Evolutionary conservation across 2,113 vertebrate genomes (phyloP), one percentile per base, ranked within the genome.

Genomic region (Butastur rufipennis): DNA sequence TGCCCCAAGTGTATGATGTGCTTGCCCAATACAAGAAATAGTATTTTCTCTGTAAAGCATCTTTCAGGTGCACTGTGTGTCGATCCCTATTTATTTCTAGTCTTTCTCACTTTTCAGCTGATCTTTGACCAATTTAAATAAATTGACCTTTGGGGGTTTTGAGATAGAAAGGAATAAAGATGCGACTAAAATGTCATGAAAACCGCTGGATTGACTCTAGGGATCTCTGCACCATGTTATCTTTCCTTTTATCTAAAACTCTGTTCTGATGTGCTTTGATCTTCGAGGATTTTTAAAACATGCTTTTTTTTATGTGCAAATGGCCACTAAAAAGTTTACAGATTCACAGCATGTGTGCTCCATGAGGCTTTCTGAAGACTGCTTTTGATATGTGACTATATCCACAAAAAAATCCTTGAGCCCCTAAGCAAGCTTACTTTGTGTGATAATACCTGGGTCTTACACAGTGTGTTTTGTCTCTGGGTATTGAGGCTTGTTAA

Each of bases 251-350:
- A 96, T 97, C 92, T 90, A 52, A 74, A 93, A 61, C 71, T 90
- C 53, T 81, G 23, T 90, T 95, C 81, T 93, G 67, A 42, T 71
- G n/a, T 79, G 68, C 93, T 97, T 97, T 97, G 95, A 97, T 96
- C 75, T 88, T 82, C 2, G 13, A 94, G 67, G 63, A 59, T 86
- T 93, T 93, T 86, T 67, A 52, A 96, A 93, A 74, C 50, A 65
- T 34, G 47, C 4, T 25, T 77, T 89, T 88, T 91, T 83, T 31
- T 8, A 75, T 86, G 87, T 97, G 90, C 42, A 91, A 92, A 94
- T 93, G 93, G 62, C 93, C 66, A 90, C 84, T 77, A 43, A 90
- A 81, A 97, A 90, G 88, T 92, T 95, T 86, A 88, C 82, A 62
- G 82, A 45, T 72, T 94, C 80, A 21, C 90, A 88, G 75, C 5